phyloP scores from a whole-genome alignment of 2,113 vertebrate genomes.

The Genyomyrus donnyi region DNA sequence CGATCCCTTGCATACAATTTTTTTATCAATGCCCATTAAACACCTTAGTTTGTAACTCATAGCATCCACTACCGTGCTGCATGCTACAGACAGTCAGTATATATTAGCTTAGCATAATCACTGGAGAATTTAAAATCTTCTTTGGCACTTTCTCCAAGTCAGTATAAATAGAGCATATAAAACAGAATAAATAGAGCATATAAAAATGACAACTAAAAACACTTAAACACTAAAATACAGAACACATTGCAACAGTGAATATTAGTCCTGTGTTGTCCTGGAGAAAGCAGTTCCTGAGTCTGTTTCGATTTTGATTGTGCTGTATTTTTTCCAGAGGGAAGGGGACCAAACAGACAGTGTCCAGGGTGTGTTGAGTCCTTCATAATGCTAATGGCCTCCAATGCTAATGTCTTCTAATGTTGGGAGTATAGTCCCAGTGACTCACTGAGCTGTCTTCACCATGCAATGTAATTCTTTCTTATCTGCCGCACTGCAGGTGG shows the following conservation, averaged over 20 bases:
- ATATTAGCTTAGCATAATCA: background rate
- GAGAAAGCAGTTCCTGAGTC: background rate
- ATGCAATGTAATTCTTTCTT: background rate
- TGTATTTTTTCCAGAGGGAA: background rate
- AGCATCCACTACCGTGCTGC: background rate
- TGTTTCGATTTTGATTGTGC: background rate
- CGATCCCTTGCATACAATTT: background rate
- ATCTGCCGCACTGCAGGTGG: background rate
- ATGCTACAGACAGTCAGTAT: background rate
- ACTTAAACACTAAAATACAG: background rate
- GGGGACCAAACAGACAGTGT: background rate
- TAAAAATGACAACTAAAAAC: too few relatives aligned
- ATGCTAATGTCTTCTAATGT: background rate
- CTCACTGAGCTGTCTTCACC: background rate
- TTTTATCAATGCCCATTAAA: background rate
- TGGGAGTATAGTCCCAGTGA: background rate
- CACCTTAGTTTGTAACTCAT: background rate
- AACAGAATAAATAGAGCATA: too few relatives aligned
- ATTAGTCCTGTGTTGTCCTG: background rate
- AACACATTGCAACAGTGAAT: background rate
- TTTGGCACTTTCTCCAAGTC: background rate
- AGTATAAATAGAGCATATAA: background rate
- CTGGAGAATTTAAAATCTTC: background rate
- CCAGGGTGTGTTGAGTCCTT: background rate
- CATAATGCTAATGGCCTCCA: background rate